Evolutionary conservation across 2,888 invertebrate genomes (phyloP).

Genomic region (Drosophila histrio): DNA sequence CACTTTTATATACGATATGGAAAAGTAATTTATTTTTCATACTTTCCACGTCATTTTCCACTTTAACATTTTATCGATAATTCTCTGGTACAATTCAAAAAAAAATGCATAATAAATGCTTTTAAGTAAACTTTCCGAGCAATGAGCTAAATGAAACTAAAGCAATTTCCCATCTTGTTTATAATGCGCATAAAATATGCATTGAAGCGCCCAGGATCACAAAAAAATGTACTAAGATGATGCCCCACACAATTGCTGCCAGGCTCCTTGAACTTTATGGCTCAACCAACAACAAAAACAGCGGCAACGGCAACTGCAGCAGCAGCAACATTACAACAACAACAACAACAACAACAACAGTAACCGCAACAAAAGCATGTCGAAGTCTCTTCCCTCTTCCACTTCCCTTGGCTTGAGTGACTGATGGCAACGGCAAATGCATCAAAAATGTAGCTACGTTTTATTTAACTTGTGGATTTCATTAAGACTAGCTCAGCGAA

Average conservation of each 20-base stretch:
- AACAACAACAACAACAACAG: neutral
- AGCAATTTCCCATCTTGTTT: conserved; percentile 39
- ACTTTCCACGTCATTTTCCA: neutral
- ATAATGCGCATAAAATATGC: conserved; percentile 55
- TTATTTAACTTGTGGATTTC: conserved; percentile 60
- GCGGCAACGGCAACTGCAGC: conserved; percentile 13
- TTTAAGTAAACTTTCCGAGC: conserved; percentile 20
- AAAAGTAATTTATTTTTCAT: neutral
- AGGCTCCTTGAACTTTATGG: conserved; percentile 63
- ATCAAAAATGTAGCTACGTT: conserved; percentile 46
- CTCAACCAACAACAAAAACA: conserved; percentile 28
- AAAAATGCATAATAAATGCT: conserved; percentile 37
- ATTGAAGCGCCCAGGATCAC: conserved; percentile 25
- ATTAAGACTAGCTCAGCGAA: conserved; percentile 43
- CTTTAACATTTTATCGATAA: conserved; percentile 2
- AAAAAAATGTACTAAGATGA: conserved; percentile 18
- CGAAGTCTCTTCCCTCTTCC: conserved; percentile 40
- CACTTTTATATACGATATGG: neutral
- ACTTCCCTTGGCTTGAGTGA: conserved; percentile 37
- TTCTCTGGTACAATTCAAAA: conserved; percentile 13
- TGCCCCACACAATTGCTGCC: conserved; percentile 18
- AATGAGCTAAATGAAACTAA: conserved; percentile 37
- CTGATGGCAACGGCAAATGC: conserved; percentile 41
- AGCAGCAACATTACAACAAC: neutral
- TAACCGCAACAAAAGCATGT: conserved; percentile 38